Base-by-base conservation (phyloP, 2,888 invertebrate species). In the Apamea epomidion region DNA sequence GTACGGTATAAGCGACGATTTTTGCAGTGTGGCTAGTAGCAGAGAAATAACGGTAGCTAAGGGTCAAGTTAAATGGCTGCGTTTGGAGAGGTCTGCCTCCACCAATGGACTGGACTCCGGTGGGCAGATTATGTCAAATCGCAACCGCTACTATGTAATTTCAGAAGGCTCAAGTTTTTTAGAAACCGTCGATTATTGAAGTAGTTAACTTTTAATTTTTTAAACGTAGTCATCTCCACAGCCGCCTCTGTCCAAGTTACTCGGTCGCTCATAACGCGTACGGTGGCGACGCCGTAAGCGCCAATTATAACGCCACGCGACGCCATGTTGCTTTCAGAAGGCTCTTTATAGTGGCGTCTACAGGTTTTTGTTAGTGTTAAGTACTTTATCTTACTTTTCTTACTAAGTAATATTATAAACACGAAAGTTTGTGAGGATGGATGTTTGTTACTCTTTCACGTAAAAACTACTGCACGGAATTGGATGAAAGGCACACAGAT, bases 281-380 rank as follows among this genome's bases (percentile, higher is more conserved):
- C 92, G 90, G 91, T 91, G 90, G 88, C 91, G 91, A 90, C 92
- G 89, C 90, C 90, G 92, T 93, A 94, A 93, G 94, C 94, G 88
- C 84, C 92, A 95, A 95, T 95, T 95, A 95, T 94, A 94, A 92
- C 93, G 92, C 92, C 91, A 90, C 86, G 79, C 91, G 93, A 86
- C 94, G 94, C 95, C 95, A 95, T 94, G 76, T 94, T 94, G 91
- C 90, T 90, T 91, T 88, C 87, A 88, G 72, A 77, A 84, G 91
- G 90, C 90, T 88, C 91, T 93, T 94, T 94, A 86, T 80, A 76
- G 25, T 65, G 21, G 64, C 64, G 21, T 4, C 72, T 62, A 42
- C 1, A 25, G 37, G 32, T 18, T 51, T 32, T 70, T 14, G 5
- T 54, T 37, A 37, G 6, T 58, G 32, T 51, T 70, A 54, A 54